Evolutionary conservation across 2,888 invertebrate genomes (phyloP), one percentile per base, ranked within the genome.

Genomic region (Agrotis segetum): DNA sequence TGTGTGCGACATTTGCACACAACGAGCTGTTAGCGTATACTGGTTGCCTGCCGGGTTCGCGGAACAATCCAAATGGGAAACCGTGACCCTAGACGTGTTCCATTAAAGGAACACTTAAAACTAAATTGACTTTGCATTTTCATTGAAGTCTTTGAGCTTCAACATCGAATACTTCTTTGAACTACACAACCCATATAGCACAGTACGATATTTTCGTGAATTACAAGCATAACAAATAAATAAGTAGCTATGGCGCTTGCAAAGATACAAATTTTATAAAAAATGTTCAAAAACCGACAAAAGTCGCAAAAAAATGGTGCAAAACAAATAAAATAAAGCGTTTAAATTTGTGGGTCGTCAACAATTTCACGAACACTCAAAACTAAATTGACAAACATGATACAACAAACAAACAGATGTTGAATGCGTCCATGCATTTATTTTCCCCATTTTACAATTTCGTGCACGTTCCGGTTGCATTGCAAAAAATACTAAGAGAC

Each of bases 401-500:
- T 46, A 21, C 17, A 46, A 1, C 4, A 61, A 71, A 79, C 13
- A 46, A 5, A 21, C 69, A 75, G 76, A 65, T 62, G 76, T 56
- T 50, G 56, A 62, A 65, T 46, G 56, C 63, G 49, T 21, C 14
- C 69, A 58, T 80, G 64, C 49, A 69, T 80, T 56, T 77, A 80
- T 74, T 53, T 7, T 11, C 40, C 65, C 34, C 50, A 49, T 64
- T 80, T 77, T 80, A 49, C 24, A 53, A 80, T 80, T 65, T 53
- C 16, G 13, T 24, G 13, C 69, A 58, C 81, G 81, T 65, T 53
- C 17, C 69, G 44, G 14, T n/a, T 69, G 47, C 69, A 81, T 62
- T 69, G 53, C 76, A 80, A 80, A 77, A 77, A 75, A 62, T 56
- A 19, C 49, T 49, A 52, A 50, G 44, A 73, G 53, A 24, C 61